Evolutionary conservation across 1,140 invertebrate species (phyloP), one percentile per base, ranked within the genome.

Genomic region (Zaprionus lachaisei): DNA sequence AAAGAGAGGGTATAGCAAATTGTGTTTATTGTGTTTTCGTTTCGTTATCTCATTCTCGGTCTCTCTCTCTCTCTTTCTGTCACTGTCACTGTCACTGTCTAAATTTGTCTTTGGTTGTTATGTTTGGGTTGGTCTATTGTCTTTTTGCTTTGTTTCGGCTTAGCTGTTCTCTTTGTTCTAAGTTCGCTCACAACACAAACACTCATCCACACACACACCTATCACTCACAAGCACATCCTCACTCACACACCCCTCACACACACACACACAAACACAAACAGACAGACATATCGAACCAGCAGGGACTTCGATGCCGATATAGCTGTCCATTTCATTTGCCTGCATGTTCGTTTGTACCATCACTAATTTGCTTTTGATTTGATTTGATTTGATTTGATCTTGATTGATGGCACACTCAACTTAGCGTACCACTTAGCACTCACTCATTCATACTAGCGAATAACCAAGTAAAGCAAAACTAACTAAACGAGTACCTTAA

Each of bases 281-380:
- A 58, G 26, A 22, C 49, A 56, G 51, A 68, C 12, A 7, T 47
- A 47, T 47, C 41, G 49, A 65, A 41, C 31, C 51, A 44, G 38
- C 12, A 64, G 26, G 28, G 12, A 47, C 20, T 57, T 26, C 41
- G 64, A 61, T 34, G 15, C 14, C 38, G 38, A 41, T 41, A 15
- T 58, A 55, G 60, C 37, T 62, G 41, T 44, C 28, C 37, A 55
- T 74, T 28, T 74, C 12, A 70, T 74, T 74, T 74, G 72, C 66
- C 54, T 75, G 72, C 72, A 75, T 75, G 72, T 63, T 73, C 55
- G 57, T 73, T 41, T 9, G 22, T 47, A n/a, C 66, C 56, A 31
- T 34, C 37, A 41, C 55, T 56, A 61, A 58, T 67, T 77, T 66
- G 1, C 9, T 47, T 38, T 38, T 38, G 37, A 38, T 38, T 47